A percentile compares a stretch with the other conserved stretches of the same genome.
Conservation (phyloP, 1,140 invertebrate species). For the Dysdera silvatica region DNA sequence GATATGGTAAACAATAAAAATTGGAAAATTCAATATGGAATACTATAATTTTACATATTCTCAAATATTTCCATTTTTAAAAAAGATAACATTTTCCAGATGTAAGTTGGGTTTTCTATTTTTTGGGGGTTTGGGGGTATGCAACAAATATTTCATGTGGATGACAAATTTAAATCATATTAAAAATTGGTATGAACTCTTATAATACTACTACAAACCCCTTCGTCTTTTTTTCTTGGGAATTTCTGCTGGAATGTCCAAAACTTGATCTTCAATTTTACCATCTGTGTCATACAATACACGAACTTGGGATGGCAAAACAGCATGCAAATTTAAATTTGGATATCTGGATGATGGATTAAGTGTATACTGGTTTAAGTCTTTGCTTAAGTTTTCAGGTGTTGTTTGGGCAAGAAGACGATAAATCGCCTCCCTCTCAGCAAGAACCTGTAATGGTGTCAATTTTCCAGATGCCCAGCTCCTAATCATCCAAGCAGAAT, state of each 20-base stretch:
- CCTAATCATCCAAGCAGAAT: constrained; percentile 90
- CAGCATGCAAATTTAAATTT: constrained; percentile 50
- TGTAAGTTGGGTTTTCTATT: no score
- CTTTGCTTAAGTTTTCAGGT: constrained; percentile 86
- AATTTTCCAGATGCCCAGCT: constrained; percentile 59
- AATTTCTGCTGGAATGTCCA: constrained; percentile 38
- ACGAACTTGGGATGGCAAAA: constrained; percentile 59
- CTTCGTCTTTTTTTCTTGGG: constrained; percentile 28
- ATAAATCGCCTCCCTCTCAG: constrained; percentile 92
- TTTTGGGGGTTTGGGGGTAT: no score
- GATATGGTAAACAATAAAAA: no score
- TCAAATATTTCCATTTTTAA: no score
- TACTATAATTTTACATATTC: no score
- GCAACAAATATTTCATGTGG: no score
- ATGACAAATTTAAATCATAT: no score
- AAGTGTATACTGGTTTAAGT: constrained; percentile 76
- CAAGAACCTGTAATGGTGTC: constrained; percentile 53
- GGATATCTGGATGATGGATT: constrained; percentile 67
- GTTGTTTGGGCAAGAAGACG: constrained; percentile 85
- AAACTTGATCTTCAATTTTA: constrained; percentile 38
- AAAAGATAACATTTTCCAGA: no score
- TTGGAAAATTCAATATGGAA: no score
- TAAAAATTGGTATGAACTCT: no score
- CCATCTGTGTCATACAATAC: constrained; percentile 42
- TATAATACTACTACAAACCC: background rate